Evolutionary conservation across 2,888 invertebrate genomes (phyloP).

Genomic region (Cerastis rubricosa): DNA sequence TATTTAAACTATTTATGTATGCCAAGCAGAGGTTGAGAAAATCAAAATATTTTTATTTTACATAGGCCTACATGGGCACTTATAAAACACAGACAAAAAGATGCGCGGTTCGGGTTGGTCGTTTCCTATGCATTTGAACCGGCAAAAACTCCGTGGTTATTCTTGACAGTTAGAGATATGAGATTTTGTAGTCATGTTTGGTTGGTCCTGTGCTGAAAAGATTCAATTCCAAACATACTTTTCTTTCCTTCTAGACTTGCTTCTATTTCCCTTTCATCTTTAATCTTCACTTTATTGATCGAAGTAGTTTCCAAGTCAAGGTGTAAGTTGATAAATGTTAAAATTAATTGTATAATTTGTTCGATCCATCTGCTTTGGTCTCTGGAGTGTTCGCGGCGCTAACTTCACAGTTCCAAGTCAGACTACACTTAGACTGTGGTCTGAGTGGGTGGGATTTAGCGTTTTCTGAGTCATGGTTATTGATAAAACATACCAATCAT

Average conservation of each 20-base stretch:
- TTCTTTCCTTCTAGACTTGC: too few species aligned
- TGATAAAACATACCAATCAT: not conserved
- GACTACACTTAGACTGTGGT: slow-evolving; percentile 51
- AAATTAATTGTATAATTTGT: slow-evolving; percentile 81
- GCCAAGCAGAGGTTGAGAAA: not conserved
- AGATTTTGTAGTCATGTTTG: not conserved
- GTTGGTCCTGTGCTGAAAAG: not conserved
- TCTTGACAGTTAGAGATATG: not conserved
- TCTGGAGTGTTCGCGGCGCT: slow-evolving; percentile 74
- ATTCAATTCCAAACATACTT: not conserved
- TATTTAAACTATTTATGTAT: not conserved
- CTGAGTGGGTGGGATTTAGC: slow-evolving; percentile 34
- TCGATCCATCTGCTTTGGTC: slow-evolving; percentile 80
- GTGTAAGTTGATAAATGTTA: slow-evolving; percentile 70
- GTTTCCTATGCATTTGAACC: too few species aligned
- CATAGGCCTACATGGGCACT: too few species aligned
- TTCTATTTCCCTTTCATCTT: not conserved
- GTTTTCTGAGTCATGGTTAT: not conserved
- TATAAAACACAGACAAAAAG: too few species aligned
- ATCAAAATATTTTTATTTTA: too few species aligned
- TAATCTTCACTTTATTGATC: slow-evolving; percentile 14
- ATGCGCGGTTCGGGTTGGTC: too few species aligned
- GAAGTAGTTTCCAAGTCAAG: slow-evolving; percentile 46
- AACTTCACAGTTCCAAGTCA: slow-evolving; percentile 80
- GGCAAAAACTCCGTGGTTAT: too few species aligned